Evolutionary conservation across 1,140 invertebrate genomes (phyloP), one percentile per base, ranked within the genome.

Genomic region (Neuroterus valhalla): DNA sequence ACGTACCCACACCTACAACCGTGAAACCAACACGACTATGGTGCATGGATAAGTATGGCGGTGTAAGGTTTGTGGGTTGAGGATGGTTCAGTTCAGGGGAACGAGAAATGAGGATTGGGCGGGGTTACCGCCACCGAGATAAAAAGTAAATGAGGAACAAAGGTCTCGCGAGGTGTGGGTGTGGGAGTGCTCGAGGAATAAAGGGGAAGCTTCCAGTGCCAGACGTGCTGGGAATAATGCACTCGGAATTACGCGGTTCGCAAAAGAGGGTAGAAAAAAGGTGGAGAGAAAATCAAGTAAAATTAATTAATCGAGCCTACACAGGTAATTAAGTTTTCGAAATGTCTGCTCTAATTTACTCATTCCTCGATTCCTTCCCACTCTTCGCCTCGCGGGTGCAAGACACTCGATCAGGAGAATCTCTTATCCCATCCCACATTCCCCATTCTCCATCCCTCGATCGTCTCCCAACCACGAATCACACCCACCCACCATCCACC

Each of bases 121-220:
- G 73, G 70, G 72, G 81, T 77, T 78, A 45, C 48, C 78, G 76
- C 72, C 78, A 79, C 79, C 68, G 82, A 87, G 84, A 88, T 87
- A 89, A 88, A 89, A 89, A 89, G 84, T 88, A 88, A 88, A 89
- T 87, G 87, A 89, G 86, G 86, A 88, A 88, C 87, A 88, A 88
- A 87, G 85, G 83, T 84, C 81, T 78, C 82, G 69, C 62, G 50
- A 77, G 72, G 62, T 69, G 68, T 74, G 75, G 52, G 26, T 81
- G 80, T 78, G 81, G 80, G 81, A 66, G 81, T 75, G 78, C 79
- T 80, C 72, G 81, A 79, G 78, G 74, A 81, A 78, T 77, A 76
- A 75, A 82, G 78, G 79, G 81, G 81, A 81, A 78, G 75, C 77
- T 82, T 84, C 83, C 84, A 83, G 82, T 81, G 81, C 78, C 78